Conservation (phyloP, 2,888 invertebrate genomes). For the Yponomeuta evonymella region DNA sequence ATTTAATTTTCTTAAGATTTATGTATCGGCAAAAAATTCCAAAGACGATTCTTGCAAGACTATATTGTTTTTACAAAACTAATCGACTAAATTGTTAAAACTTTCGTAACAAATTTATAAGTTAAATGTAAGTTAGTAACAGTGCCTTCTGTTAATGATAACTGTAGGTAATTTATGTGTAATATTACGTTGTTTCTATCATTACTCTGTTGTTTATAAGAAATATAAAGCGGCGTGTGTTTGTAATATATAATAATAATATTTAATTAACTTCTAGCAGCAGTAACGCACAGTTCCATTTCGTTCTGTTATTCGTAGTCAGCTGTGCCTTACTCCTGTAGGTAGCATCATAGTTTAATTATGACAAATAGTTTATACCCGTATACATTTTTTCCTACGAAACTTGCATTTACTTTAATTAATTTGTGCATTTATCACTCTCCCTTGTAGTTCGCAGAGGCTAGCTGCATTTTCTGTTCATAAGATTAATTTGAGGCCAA, state of each 20-base stretch:
- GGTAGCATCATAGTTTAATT: slow-evolving; percentile 6
- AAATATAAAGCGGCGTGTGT: slow-evolving; percentile 17
- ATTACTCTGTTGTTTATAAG: slow-evolving; percentile 15
- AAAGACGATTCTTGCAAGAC: slow-evolving; percentile 2
- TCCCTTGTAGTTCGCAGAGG: slow-evolving; percentile 10
- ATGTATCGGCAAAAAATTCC: slow-evolving; percentile 8
- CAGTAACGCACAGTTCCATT: slow-evolving; percentile 5
- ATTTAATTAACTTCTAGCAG: slow-evolving; percentile 8
- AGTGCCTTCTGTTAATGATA: slow-evolving; percentile 30
- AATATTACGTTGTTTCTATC: slow-evolving; percentile 19
- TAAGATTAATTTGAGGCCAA: slow-evolving; percentile 35
- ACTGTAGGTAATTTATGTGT: slow-evolving; percentile 34
- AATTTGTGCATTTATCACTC: slow-evolving; percentile 5
- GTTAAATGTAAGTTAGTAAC: slow-evolving; percentile 17
- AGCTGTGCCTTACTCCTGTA: neutral
- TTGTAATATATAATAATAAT: slow-evolving; percentile 16
- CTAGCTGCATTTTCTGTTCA: slow-evolving; percentile 9
- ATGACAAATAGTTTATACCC: neutral
- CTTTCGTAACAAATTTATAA: slow-evolving; percentile 17
- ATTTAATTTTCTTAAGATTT: neutral
- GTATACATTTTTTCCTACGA: neutral
- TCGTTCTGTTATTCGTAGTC: slow-evolving; percentile 2
- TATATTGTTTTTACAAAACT: neutral
- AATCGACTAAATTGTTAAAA: slow-evolving; percentile 14
- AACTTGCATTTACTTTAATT: slow-evolving; percentile 11